These are phyloP conservation scores for Lasius platythorax DNA, from an alignment of 2,888 invertebrate species.

Conservation along the genomic window DNA sequence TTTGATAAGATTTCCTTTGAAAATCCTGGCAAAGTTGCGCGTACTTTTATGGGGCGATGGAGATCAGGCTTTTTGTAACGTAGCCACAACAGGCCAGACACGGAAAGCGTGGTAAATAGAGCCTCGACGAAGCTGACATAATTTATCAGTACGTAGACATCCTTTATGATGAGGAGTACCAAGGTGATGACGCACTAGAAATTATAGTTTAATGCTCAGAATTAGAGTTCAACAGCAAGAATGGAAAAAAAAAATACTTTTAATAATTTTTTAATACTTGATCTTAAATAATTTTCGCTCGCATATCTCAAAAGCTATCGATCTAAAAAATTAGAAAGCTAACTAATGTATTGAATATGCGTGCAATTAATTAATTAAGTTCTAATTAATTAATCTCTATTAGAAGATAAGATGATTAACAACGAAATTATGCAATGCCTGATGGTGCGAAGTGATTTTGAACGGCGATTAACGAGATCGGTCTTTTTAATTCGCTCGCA, in stretches of 20 bases:
- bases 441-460: constrained; percentile 1
- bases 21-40: constrained; percentile 15
- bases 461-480: background rate
- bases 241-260: too few relatives aligned
- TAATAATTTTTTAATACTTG: background rate
- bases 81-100: constrained; percentile 94
- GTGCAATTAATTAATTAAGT: constrained; percentile 1
- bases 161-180: constrained; percentile 92
- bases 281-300: background rate
- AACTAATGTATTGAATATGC: background rate
- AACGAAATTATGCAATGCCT: background rate
- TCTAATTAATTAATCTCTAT: background rate
- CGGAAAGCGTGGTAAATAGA: constrained; percentile 94
- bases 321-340: background rate
- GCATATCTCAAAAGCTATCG: background rate
- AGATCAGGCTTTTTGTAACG: constrained; percentile 92
- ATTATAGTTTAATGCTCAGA: constrained; percentile 78
- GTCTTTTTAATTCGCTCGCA: constrained; percentile 15
- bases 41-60: constrained; percentile 93
- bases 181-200: constrained; percentile 94
- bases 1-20: background rate
- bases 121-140: constrained; percentile 97
- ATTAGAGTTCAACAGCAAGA: constrained; percentile 61
- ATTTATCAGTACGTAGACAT: constrained; percentile 95
- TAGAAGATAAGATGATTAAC: background rate